Percentiles rank a stretch among this genome's conserved stretches.
Evolutionary conservation across 2,113 vertebrate species (phyloP).

Genomic region (Pelecanus crispus): DNA sequence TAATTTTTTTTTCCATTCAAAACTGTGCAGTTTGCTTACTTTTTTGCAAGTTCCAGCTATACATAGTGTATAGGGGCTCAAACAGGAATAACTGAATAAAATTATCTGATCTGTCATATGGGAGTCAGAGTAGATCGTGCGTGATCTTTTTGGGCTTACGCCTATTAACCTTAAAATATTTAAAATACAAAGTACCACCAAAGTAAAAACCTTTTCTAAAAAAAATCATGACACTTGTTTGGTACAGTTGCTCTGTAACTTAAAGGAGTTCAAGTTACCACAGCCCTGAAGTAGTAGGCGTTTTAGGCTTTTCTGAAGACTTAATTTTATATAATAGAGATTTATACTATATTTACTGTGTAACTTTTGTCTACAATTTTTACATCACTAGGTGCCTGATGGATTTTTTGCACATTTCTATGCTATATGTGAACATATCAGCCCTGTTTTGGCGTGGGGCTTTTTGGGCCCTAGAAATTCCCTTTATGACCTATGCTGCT

Average conservation of each 20-base stretch:
- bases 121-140: background rate
- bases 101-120: background rate
- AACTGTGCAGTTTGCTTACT: background rate
- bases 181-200: background rate
- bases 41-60: background rate
- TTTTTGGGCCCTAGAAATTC: constrained; percentile 92
- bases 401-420: constrained; percentile 97
- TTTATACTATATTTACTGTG: background rate
- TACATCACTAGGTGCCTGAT: constrained; percentile 78
- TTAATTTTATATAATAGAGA: background rate
- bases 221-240: background rate
- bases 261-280: background rate
- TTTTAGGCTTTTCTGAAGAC: background rate
- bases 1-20: background rate
- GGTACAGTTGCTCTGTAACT: background rate
- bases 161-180: background rate
- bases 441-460: constrained; percentile 94
- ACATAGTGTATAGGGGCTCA: background rate
- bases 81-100: background rate
- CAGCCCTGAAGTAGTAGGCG: background rate
- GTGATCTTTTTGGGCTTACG: background rate
- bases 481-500: constrained; percentile 91
- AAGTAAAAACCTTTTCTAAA: background rate
- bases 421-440: constrained; percentile 91
- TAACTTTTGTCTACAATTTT: background rate